Conservation (phyloP, 2,113 vertebrate species). For the Lampris megalopsis region DNA sequence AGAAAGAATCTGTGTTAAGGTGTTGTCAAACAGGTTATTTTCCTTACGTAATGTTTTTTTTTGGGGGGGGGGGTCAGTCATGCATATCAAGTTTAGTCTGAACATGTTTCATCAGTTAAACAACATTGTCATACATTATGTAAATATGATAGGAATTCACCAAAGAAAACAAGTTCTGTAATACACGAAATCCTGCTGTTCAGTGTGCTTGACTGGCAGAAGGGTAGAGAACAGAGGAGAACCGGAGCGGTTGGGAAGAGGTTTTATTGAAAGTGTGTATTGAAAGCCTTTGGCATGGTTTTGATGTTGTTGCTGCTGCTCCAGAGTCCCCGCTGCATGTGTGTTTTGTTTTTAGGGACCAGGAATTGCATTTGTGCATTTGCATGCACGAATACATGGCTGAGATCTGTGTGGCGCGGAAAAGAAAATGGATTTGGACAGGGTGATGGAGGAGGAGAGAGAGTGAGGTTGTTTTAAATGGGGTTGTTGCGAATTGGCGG, state of each 20-base stretch:
- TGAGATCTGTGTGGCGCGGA: constrained; percentile 1
- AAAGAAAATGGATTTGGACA: constrained; percentile 15
- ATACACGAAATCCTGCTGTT: constrained; percentile 25
- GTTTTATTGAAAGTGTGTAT: constrained; percentile 36
- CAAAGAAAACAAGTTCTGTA: constrained; percentile 24
- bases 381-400: constrained; percentile 4
- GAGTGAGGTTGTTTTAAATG: not conserved
- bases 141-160: no score
- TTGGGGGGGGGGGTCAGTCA: no score
- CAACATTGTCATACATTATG: no score
- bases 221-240: constrained; percentile 29
- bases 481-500: not conserved
- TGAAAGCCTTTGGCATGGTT: constrained; percentile 41
- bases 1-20: no score
- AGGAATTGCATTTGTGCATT: not conserved
- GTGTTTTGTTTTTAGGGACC: not conserved
- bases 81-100: no score
- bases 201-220: not conserved
- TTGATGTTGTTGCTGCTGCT: constrained; percentile 10
- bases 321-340: constrained; percentile 10
- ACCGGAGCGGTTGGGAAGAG: constrained; percentile 37
- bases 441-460: not conserved
- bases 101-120: no score
- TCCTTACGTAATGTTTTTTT: no score
- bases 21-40: no score